A percentile compares a stretch with the other conserved stretches of the same genome.
Conservation (phyloP, 2,888 invertebrate genomes). For the Cerceris ruficornis region DNA sequence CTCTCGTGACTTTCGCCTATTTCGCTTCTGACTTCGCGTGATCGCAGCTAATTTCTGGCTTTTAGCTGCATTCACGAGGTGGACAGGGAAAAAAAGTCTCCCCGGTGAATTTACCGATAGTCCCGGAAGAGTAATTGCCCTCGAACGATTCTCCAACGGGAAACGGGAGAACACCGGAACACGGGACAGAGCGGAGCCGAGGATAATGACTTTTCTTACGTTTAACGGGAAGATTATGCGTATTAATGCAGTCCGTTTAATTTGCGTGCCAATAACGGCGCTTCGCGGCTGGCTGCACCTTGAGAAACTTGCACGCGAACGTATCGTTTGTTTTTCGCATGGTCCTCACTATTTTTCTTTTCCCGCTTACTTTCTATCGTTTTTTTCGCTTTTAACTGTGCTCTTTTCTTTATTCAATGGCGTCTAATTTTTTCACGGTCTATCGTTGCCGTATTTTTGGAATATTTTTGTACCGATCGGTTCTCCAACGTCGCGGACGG, state of each 20-base stretch:
- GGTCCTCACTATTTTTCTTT: no score
- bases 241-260: conserved; percentile 22
- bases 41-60: conserved; percentile 37
- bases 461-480: no score
- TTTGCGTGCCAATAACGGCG: conserved; percentile 1
- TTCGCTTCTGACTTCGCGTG: conserved; percentile 53
- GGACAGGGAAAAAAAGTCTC: conserved; percentile 17
- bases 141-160: conserved; percentile 22
- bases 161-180: not conserved
- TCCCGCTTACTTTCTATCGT: no score
- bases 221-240: not conserved
- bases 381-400: no score
- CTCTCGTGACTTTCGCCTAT: conserved; percentile 54
- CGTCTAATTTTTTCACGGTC: no score
- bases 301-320: not conserved
- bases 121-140: conserved; percentile 30
- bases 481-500: no score
- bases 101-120: conserved; percentile 38
- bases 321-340: not conserved
- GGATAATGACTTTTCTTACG: conserved; percentile 21
- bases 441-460: no score
- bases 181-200: not conserved
- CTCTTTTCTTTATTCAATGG: no score
- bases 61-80: not conserved
- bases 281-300: not conserved